Conservation (phyloP, 2,888 invertebrate genomes). For the Beris morrisii region DNA sequence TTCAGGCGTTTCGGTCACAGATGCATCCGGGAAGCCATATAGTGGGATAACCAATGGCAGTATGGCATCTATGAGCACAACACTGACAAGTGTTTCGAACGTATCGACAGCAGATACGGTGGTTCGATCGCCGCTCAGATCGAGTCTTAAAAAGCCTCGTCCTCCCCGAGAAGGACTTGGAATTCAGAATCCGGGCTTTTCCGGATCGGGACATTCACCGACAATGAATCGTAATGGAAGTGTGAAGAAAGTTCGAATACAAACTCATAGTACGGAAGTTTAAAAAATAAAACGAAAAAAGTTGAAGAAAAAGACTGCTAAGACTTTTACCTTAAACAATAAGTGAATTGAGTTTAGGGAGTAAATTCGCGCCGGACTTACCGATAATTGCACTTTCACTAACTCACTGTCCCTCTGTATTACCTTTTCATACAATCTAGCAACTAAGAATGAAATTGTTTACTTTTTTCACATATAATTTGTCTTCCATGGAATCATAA, state of each 20-base stretch:
- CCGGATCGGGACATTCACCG: slow-evolving; percentile 77
- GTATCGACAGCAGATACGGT: slow-evolving; percentile 57
- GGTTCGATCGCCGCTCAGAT: slow-evolving; percentile 69
- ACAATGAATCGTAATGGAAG: slow-evolving; percentile 82
- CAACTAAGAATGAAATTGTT: slow-evolving; percentile 5
- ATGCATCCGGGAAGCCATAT: slow-evolving; percentile 84
- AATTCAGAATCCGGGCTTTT: slow-evolving; percentile 78
- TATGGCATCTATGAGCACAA: slow-evolving; percentile 73
- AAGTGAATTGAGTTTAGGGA: no score
- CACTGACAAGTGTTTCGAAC: slow-evolving; percentile 66
- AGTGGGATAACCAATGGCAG: slow-evolving; percentile 66
- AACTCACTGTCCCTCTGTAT: no score
- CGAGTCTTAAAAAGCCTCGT: slow-evolving; percentile 81
- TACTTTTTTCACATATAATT: neutral
- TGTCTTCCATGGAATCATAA: slow-evolving; percentile 22
- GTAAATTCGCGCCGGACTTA: no score
- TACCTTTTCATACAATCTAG: no score
- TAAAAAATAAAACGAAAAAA: slow-evolving; percentile 49
- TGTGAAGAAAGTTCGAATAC: slow-evolving; percentile 87
- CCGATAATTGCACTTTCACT: no score
- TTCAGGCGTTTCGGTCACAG: slow-evolving; percentile 80
- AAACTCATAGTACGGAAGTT: slow-evolving; percentile 89
- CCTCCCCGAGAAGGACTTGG: slow-evolving; percentile 66
- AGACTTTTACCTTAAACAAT: no score
- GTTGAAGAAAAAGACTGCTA: slow-evolving; percentile 2